phyloP scores from a whole-genome alignment of 2,797 vertebrate genomes.

The Harpagifer antarcticus region DNA sequence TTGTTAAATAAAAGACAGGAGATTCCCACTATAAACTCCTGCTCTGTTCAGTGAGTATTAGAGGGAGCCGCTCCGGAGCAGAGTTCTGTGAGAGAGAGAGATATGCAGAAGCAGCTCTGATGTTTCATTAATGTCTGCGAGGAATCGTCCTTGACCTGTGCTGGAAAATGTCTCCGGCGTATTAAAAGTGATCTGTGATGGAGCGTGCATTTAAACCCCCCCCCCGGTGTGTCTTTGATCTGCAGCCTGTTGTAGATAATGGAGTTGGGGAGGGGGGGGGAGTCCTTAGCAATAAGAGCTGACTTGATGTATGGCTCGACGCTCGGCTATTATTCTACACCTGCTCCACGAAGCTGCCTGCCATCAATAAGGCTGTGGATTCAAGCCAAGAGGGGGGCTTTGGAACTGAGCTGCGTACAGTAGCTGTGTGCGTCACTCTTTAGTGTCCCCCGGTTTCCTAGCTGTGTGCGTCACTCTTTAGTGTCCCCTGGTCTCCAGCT shows the following conservation, averaged over 20 bases:
- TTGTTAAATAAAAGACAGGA: conserved; percentile 24
- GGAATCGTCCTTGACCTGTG: conserved; percentile 73
- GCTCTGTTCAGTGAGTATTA: conserved; percentile 39
- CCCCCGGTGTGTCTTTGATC: conserved; percentile 54
- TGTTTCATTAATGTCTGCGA: conserved; percentile 76
- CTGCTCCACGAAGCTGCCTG: conserved; percentile 50
- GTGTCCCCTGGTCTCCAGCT: no score
- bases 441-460: no score
- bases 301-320: conserved; percentile 72
- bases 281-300: conserved; percentile 74
- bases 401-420: conserved; percentile 21
- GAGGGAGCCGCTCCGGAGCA: not conserved
- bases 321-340: conserved; percentile 71
- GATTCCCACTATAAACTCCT: conserved; percentile 52
- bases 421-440: no score
- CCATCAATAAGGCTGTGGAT: conserved; percentile 67
- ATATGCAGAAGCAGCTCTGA: conserved; percentile 60
- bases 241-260: conserved; percentile 57
- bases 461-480: no score
- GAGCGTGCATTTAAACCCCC: no score
- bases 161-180: conserved; percentile 24
- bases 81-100: no score
- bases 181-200: conserved; percentile 68
- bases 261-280: conserved; percentile 42
- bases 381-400: conserved; percentile 20